phyloP scores from a whole-genome alignment of 37 sponge, comb jelly and placozoan species.

The Cliona cf. orientalis region DNA sequence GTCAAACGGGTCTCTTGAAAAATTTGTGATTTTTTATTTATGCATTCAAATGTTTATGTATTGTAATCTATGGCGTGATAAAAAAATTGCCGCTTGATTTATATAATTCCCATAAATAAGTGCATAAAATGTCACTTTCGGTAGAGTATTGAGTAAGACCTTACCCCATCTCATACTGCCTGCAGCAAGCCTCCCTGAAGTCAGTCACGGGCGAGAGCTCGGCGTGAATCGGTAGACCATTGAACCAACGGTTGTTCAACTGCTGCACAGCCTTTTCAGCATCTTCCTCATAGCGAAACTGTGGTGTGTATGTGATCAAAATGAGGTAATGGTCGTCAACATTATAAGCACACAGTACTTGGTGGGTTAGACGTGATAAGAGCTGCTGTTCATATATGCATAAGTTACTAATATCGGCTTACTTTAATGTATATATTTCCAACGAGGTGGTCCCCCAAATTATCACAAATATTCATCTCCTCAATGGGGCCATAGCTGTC shows the following conservation, averaged over 20 bases:
- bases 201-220: constrained; percentile 99
- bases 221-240: constrained; percentile 91
- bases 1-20: too few species aligned
- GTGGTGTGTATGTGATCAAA: not conserved
- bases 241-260: constrained; percentile 98
- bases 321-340: not conserved
- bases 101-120: not conserved
- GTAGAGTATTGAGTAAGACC: too few species aligned
- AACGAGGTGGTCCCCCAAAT: constrained; percentile 96
- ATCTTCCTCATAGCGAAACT: constrained; percentile 91
- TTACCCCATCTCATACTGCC: constrained; percentile 99
- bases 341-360: not conserved
- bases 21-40: too few species aligned
- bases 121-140: not conserved
- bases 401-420: not conserved
- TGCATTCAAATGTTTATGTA: too few species aligned
- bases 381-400: not conserved
- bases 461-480: constrained; percentile 99
- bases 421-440: constrained; percentile 99
- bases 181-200: constrained; percentile 98
- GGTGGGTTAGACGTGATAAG: too few species aligned
- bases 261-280: constrained; percentile 92
- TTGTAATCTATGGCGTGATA: not conserved
- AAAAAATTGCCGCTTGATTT: not conserved
- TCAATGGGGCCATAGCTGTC: constrained; percentile 95